A percentile compares a stretch with the other conserved stretches of the same genome.
Evolutionary conservation across 1,140 invertebrate species (phyloP).

Genomic region (Drosophila sp.): DNA sequence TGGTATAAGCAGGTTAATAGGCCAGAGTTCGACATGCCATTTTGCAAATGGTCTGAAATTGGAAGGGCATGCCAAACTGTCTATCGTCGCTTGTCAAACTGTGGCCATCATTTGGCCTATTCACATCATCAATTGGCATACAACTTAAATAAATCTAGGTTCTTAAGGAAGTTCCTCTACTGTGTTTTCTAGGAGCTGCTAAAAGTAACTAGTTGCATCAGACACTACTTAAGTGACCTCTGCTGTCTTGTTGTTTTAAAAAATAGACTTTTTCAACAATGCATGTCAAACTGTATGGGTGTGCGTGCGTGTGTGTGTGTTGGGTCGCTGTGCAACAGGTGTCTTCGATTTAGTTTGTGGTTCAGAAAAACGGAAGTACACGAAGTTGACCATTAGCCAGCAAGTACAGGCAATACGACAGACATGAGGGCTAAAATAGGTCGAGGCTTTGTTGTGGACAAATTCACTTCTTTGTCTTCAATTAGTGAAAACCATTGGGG

Average conservation of each 20-base stretch:
- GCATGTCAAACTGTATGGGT: not conserved
- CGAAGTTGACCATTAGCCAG: not conserved
- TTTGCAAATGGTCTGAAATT: conserved; percentile 25
- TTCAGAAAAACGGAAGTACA: conserved; percentile 4
- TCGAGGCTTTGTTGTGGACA: conserved; percentile 8
- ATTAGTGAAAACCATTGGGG: conserved; percentile 4
- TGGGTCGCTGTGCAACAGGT: conserved; percentile 1
- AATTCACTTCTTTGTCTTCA: conserved; percentile 3
- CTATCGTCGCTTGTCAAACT: not conserved
- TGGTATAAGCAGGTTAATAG: conserved; percentile 58
- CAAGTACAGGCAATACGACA: not conserved
- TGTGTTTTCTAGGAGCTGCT: too few species aligned
- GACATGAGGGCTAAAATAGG: not conserved
- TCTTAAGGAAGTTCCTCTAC: too few species aligned
- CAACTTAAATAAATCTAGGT: too few species aligned
- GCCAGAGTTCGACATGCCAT: conserved; percentile 53
- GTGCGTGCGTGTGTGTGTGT: too few species aligned
- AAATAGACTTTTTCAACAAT: not conserved
- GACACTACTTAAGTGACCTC: too few species aligned
- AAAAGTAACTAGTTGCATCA: too few species aligned
- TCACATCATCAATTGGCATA: too few species aligned
- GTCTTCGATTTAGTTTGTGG: not conserved
- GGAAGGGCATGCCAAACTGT: not conserved
- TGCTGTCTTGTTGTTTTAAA: not conserved
- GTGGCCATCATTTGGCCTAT: not conserved